A percentile compares a stretch with the other conserved stretches of the same genome.
These are phyloP conservation scores for Enhydra lutris DNA, from an alignment of 2,113 vertebrate species.

Conservation along the genomic window DNA sequence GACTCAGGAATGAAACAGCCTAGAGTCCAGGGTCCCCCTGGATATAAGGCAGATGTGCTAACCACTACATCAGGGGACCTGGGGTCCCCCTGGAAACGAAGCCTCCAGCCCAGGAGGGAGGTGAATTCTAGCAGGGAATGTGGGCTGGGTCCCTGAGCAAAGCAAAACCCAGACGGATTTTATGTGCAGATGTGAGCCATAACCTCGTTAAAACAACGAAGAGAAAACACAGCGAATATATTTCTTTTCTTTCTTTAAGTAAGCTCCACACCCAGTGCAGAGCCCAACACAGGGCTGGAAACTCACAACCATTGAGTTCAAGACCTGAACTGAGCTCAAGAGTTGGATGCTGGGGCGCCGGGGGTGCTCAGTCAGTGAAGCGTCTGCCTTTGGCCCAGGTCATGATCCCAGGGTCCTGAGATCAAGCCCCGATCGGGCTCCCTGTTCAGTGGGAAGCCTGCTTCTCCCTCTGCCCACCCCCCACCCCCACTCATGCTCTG, in stretches of 20 bases:
- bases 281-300: not conserved
- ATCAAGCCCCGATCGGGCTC: no score
- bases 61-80: no score
- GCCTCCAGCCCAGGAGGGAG: not conserved
- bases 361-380: no score
- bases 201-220: not conserved
- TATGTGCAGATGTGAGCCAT: not conserved
- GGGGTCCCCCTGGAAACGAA: not conserved
- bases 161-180: not conserved
- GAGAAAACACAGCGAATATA: not conserved
- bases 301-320: not conserved
- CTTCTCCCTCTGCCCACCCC: no score
- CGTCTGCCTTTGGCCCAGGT: no score
- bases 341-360: no score
- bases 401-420: no score
- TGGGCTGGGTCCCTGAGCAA: not conserved
- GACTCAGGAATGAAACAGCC: not conserved
- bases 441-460: no score
- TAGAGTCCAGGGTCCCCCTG: not conserved
- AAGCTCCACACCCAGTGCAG: not conserved
- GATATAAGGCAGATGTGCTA: not conserved
- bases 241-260: not conserved
- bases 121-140: fast-evolving
- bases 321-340: no score
- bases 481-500: no score